Evolutionary conservation across 2,888 invertebrate genomes (phyloP).

Genomic region (Yponomeuta cagnagella): DNA sequence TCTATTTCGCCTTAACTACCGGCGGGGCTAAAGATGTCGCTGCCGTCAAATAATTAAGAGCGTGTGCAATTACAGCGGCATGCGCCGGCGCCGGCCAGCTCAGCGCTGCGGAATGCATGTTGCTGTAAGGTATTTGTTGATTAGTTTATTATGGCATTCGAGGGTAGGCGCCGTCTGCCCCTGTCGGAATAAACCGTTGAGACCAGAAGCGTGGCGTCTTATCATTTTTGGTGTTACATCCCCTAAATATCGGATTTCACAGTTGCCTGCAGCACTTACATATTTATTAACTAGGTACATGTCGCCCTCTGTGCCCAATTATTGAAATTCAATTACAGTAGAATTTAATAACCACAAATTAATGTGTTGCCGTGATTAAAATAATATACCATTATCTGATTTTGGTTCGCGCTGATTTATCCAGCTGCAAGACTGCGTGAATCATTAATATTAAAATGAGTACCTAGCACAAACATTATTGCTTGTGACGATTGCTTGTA

Average conservation of each 20-base stretch:
- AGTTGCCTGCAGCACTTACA: neutral
- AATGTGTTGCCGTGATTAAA: neutral
- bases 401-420: neutral
- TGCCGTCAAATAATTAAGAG: neutral
- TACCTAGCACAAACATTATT: neutral
- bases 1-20: neutral
- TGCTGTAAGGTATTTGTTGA: too few species aligned
- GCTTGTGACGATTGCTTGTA: neutral
- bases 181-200: too few species aligned
- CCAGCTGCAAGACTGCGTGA: neutral
- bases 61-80: neutral
- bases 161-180: too few species aligned
- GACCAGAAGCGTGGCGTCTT: too few species aligned
- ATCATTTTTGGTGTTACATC: too few species aligned
- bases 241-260: too few species aligned
- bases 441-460: neutral
- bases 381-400: neutral
- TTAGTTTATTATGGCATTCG: too few species aligned
- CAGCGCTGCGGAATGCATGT: neutral
- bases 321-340: neutral
- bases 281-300: neutral
- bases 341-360: neutral
- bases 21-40: neutral
- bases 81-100: neutral
- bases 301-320: neutral